Percentiles rank a stretch among this genome's conserved stretches.
These are phyloP conservation scores for Xestia sexstrigata DNA, from an alignment of 2,888 invertebrate genomes.

Conservation along the genomic window DNA sequence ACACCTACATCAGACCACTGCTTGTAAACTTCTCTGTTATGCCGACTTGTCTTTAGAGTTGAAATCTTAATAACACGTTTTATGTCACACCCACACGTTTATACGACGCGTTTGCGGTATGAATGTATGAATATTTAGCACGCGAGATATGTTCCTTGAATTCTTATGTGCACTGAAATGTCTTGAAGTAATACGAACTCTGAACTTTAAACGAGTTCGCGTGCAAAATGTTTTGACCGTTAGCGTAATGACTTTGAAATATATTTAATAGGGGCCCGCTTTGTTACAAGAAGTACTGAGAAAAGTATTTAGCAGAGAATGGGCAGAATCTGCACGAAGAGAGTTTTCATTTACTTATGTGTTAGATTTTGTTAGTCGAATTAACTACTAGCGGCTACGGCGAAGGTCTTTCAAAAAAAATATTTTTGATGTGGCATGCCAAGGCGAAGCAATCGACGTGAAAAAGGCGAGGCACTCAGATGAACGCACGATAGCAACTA, in stretches of 20 bases:
- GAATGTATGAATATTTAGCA: slow-evolving; percentile 69
- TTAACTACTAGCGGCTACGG: background rate
- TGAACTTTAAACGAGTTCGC: slow-evolving; percentile 57
- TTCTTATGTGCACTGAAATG: slow-evolving; percentile 66
- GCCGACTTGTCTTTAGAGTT: slow-evolving; percentile 74
- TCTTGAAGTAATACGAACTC: slow-evolving; percentile 59
- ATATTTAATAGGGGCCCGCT: slow-evolving; percentile 27
- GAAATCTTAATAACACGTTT: slow-evolving; percentile 82
- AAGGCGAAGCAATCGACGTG: slow-evolving; percentile 31
- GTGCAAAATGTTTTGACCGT: slow-evolving; percentile 41
- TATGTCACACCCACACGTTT: slow-evolving; percentile 75
- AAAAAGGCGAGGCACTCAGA: slow-evolving; percentile 61
- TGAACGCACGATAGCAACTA: slow-evolving; percentile 75
- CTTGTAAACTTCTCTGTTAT: slow-evolving; percentile 65
- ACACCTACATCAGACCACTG: slow-evolving; percentile 62
- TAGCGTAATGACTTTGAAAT: slow-evolving; percentile 34
- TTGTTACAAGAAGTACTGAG: slow-evolving; percentile 1
- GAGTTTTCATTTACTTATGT: slow-evolving; percentile 5
- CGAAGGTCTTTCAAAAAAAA: slow-evolving; percentile 17
- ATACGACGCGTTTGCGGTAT: slow-evolving; percentile 63
- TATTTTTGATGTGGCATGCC: slow-evolving; percentile 42
- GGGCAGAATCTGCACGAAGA: background rate
- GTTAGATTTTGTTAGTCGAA: background rate
- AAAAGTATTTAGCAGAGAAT: slow-evolving; percentile 8
- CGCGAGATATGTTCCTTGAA: slow-evolving; percentile 59